A percentile compares a stretch with the other conserved stretches of the same genome.
phyloP scores from a whole-genome alignment of 2,113 vertebrate genomes.

The Lanius collurio region DNA sequence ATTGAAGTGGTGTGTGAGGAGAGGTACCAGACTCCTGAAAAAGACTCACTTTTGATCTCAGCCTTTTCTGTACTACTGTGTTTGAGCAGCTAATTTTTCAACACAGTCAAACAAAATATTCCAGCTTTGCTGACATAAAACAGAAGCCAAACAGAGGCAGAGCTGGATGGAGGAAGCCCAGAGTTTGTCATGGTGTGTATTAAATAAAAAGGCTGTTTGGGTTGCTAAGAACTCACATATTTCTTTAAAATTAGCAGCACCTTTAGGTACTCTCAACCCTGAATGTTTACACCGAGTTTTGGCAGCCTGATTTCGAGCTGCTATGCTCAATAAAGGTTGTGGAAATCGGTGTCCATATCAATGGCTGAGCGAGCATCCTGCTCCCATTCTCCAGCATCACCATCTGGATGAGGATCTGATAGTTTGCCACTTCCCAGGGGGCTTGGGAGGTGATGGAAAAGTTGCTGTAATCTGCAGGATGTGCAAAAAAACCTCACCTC shows the following conservation, averaged over 20 bases:
- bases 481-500: neutral
- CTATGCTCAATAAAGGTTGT: neutral
- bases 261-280: neutral
- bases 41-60: neutral
- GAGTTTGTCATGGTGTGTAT: neutral
- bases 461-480: neutral
- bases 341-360: neutral
- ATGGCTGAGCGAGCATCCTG: fast-evolving
- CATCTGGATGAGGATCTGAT: neutral
- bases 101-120: neutral
- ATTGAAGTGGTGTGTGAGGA: neutral
- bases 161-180: neutral
- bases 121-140: neutral
- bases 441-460: neutral
- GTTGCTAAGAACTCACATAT: neutral
- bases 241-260: neutral
- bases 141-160: neutral
- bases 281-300: neutral
- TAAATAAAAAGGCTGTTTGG: neutral
- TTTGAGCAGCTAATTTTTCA: neutral
- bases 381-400: neutral
- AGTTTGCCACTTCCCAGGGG: neutral
- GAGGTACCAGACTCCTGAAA: neutral
- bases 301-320: neutral
- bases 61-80: neutral